phyloP scores from a whole-genome alignment of 2,888 invertebrate species.

The Aradus depressus region DNA sequence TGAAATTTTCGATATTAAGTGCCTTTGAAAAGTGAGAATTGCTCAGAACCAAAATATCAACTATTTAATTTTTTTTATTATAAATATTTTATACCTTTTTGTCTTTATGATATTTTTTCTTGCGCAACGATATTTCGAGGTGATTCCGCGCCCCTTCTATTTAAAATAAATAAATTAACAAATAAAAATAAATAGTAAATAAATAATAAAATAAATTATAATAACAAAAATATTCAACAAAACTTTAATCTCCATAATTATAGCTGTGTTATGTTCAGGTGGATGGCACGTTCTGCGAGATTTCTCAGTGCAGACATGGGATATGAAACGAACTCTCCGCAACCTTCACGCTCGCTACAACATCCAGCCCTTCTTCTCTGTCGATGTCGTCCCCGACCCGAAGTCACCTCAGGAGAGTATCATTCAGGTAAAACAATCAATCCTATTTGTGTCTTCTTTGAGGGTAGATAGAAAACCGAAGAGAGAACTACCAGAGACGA shows the following conservation, averaged over 20 bases:
- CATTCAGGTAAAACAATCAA: slow-evolving; percentile 37
- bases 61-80: too few relatives aligned
- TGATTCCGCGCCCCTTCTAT: not conserved
- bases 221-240: not conserved
- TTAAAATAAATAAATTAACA: not conserved
- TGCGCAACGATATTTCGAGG: too few relatives aligned
- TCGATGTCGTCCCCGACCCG: slow-evolving; percentile 43
- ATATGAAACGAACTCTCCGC: slow-evolving; percentile 36
- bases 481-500: too few relatives aligned
- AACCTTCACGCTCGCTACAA: slow-evolving; percentile 41
- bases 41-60: too few relatives aligned
- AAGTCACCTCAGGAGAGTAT: slow-evolving; percentile 38
- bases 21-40: too few relatives aligned
- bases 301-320: slow-evolving; percentile 39
- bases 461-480: not conserved
- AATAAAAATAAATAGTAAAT: not conserved
- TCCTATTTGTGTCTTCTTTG: not conserved
- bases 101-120: too few relatives aligned
- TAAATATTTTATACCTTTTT: too few relatives aligned
- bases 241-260: not conserved
- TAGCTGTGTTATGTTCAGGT: slow-evolving; percentile 35
- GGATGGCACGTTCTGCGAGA: slow-evolving; percentile 43
- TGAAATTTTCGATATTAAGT: too few relatives aligned
- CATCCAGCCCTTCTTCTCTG: slow-evolving; percentile 43
- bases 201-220: too few relatives aligned